Conservation (phyloP, 2,113 vertebrate species). For the Oncorhynchus kisutch region DNA sequence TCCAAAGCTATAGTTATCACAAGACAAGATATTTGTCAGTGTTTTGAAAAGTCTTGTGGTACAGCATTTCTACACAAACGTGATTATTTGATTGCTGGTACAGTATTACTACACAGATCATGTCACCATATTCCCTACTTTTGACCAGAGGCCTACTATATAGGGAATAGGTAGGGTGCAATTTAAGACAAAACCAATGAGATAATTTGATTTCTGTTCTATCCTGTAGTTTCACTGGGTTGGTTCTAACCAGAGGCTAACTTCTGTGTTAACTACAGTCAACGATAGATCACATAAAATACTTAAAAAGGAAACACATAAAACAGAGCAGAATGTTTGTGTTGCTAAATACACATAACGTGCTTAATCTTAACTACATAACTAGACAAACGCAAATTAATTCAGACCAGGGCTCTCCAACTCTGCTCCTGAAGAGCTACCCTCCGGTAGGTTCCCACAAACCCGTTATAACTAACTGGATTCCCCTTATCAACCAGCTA, state of each 20-base stretch:
- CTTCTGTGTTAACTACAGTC: not conserved
- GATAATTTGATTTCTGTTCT: too few species aligned
- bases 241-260: not conserved
- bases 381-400: not conserved
- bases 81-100: not conserved
- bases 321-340: not conserved
- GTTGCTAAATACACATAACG: not conserved
- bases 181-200: too few species aligned
- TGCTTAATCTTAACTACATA: not conserved
- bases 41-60: not conserved
- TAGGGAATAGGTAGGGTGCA: too few species aligned
- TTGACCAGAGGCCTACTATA: too few species aligned
- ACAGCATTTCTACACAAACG: not conserved
- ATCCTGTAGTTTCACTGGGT: not conserved
- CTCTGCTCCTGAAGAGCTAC: too few species aligned
- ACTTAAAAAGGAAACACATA: not conserved
- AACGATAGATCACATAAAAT: not conserved
- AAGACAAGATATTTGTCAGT: not conserved
- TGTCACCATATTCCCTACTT: too few species aligned
- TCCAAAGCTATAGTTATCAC: not conserved
- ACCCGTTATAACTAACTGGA: too few species aligned
- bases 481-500: too few species aligned
- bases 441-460: too few species aligned
- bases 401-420: not conserved
- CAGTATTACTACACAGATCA: not conserved